Evolutionary conservation across 2,797 vertebrate genomes (phyloP).

Genomic region (Enteromius afrohamiltoni): DNA sequence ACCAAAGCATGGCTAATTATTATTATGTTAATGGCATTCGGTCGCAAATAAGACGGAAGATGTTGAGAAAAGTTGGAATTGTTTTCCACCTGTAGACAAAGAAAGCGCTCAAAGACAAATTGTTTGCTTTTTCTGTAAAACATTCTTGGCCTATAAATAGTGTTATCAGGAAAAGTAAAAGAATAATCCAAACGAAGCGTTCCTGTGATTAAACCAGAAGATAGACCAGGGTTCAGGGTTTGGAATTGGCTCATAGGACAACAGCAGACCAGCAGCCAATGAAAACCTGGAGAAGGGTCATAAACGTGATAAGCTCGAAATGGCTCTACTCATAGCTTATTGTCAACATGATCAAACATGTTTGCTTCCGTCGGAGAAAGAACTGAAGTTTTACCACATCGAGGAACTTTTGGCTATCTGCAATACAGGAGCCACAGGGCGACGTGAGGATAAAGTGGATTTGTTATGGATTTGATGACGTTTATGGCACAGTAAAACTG

Average conservation of each 20-base stretch:
- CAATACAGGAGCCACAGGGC: neutral
- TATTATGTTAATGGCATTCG: neutral
- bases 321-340: conserved; percentile 21
- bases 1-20: neutral
- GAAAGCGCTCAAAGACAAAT: neutral
- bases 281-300: conserved; percentile 30
- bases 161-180: conserved; percentile 4
- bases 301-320: conserved; percentile 71
- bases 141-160: neutral
- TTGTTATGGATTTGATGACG: neutral
- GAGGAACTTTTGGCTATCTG: neutral
- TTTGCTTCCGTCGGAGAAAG: neutral
- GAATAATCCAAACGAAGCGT: neutral
- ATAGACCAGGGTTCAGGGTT: conserved; percentile 70
- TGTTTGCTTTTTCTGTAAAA: neutral
- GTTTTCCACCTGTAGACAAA: neutral
- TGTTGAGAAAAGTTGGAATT: neutral
- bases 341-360: neutral
- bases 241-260: conserved; percentile 53
- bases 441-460: neutral
- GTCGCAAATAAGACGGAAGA: neutral
- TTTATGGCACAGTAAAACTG: neutral
- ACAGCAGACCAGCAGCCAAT: conserved; percentile 65
- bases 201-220: neutral
- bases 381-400: neutral